Percentiles rank a stretch among this genome's conserved stretches.
These are phyloP conservation scores for Pygoscelis antarcticus DNA, from an alignment of 2,113 vertebrate species.

Conservation along the genomic window DNA sequence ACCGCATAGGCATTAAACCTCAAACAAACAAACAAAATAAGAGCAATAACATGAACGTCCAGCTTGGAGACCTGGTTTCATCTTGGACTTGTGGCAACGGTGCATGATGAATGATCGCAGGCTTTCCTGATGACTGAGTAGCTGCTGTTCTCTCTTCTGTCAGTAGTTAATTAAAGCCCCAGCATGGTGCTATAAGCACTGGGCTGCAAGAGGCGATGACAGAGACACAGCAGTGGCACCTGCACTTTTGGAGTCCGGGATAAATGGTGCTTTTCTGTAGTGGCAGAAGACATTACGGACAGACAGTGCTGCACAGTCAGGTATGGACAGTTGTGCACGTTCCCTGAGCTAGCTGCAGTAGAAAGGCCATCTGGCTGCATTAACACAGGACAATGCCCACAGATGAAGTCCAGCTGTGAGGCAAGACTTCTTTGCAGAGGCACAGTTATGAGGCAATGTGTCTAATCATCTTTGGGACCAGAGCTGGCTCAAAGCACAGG, in stretches of 20 bases:
- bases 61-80: background rate
- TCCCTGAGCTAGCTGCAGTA: background rate
- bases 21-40: slow-evolving; percentile 44
- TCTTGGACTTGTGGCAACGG: background rate
- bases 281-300: background rate
- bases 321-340: background rate
- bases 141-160: background rate
- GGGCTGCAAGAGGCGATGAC: background rate
- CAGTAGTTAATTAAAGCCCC: slow-evolving; percentile 34
- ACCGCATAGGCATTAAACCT: slow-evolving; percentile 34
- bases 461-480: background rate
- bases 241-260: background rate
- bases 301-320: background rate
- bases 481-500: background rate
- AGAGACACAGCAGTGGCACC: background rate
- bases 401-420: background rate
- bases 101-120: background rate
- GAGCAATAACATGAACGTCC: background rate
- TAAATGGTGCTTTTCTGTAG: background rate
- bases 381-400: background rate
- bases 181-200: background rate
- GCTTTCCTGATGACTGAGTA: background rate
- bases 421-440: background rate
- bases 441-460: background rate
- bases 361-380: background rate